Evolutionary conservation across 2,113 vertebrate species (phyloP), one percentile per base, ranked within the genome.

Genomic region (Circaetus gallicus): DNA sequence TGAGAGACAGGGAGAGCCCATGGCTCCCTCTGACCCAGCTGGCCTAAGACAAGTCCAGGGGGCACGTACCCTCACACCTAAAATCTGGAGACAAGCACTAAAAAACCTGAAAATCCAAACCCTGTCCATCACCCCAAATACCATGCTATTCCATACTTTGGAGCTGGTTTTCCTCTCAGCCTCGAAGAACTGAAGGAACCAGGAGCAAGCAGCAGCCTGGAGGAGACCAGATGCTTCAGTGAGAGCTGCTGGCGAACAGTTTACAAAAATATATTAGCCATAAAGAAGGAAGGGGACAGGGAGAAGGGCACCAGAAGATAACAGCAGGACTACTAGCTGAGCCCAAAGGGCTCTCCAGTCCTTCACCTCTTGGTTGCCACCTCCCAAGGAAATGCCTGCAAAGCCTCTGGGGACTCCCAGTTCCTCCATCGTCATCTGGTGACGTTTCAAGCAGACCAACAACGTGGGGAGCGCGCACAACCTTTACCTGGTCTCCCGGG

Each of bases 391-490:
- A 89, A 77, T 34, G 52, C 18, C 42, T 67, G 11, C 38, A 78
- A 86, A 84, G 5, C 11, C 19, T 79, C 29, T 70, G 2, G 0
- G 31, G 21, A 36, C 36, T 87, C 66, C 49, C 49, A 49, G 14
- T 53, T 82, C 66, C 53, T 77, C 36, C 58, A 14, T 56, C n/a
- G 43, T 21, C 47, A 11, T 32, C 19, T 34, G 67, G 58, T 80
- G 62, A 80, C 6, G 14, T 52, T 70, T 86, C 67, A 83, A 80
- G 56, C 26, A 56, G 40, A 77, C 16, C 15, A 49, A 17, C 36
- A 52, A 26, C 3, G 3, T 3, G 34, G 6, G 42, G 25, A 76
- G 36, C 0, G 0, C 0, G 0, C 19, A 52, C 10, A 72, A 34
- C 11, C 10, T 84, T n/a, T 20, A 79, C 9, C 4, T 19, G 36